These are phyloP conservation scores for Actinostola sp. DNA, from an alignment of 92 coral and sea anemone genomes.

Conservation along the genomic window DNA sequence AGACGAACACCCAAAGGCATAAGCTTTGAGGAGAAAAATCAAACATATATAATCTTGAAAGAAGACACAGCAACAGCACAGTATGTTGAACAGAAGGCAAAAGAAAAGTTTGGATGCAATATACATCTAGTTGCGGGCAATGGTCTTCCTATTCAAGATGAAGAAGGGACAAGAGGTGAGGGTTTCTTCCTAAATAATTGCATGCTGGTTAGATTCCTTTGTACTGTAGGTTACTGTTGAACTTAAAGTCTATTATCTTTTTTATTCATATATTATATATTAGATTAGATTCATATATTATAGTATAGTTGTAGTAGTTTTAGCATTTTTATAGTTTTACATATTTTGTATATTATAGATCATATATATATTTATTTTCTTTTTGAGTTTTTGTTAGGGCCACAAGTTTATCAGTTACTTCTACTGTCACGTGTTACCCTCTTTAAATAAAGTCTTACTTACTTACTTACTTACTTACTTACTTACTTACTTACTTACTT, in stretches of 20 bases:
- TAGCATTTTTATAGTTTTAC: too few species aligned
- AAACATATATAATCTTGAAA: slow-evolving; percentile 18
- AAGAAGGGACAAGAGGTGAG: slow-evolving; percentile 30
- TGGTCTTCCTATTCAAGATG: slow-evolving; percentile 26
- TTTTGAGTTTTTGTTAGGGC: too few species aligned
- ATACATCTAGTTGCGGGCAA: slow-evolving; percentile 15
- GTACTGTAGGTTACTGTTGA: background rate
- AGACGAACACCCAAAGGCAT: slow-evolving; percentile 11
- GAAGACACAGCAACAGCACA: slow-evolving; percentile 34
- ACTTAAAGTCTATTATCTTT: background rate
- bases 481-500: too few species aligned
- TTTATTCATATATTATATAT: too few species aligned
- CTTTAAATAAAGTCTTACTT: too few species aligned
- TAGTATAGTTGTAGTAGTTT: too few species aligned
- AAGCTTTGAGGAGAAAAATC: slow-evolving; percentile 14
- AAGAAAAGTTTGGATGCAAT: slow-evolving; percentile 16
- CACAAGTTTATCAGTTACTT: too few species aligned
- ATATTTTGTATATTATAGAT: too few species aligned
- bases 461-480: too few species aligned
- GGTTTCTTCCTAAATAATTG: background rate
- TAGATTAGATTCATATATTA: too few species aligned
- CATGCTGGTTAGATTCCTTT: background rate
- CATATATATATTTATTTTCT: too few species aligned
- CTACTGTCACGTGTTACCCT: too few species aligned
- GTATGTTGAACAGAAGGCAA: slow-evolving; percentile 2